phyloP scores from a whole-genome alignment of 2,113 vertebrate species.

The Hippocampus abdominalis region DNA sequence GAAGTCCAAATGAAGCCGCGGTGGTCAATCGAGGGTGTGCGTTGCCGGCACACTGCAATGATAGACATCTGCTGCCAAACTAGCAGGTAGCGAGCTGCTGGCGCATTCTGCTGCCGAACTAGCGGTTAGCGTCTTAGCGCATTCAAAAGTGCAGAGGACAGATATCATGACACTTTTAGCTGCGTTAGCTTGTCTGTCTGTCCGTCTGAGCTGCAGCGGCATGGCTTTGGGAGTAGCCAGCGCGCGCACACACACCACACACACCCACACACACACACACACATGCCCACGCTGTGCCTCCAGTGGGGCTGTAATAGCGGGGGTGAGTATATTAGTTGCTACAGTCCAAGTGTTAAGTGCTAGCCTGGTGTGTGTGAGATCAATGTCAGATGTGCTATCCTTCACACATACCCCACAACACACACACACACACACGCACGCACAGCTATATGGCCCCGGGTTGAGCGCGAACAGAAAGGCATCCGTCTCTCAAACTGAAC shows the following conservation, averaged over 20 bases:
- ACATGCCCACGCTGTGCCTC: conserved; percentile 58
- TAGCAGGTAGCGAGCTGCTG: not conserved
- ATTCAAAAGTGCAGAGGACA: conserved; percentile 17
- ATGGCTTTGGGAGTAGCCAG: conserved; percentile 55
- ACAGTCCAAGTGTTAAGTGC: conserved; percentile 78
- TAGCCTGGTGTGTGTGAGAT: conserved; percentile 76
- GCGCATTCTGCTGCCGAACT: not conserved
- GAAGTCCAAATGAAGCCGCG: not conserved
- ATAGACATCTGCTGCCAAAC: not conserved
- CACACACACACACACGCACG: conserved; percentile 26
- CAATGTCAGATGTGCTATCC: conserved; percentile 64
- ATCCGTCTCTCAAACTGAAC: conserved; percentile 33
- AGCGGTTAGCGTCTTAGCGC: not conserved
- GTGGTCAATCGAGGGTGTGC: not conserved
- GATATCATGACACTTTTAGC: conserved; percentile 65
- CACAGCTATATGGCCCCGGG: conserved; percentile 71
- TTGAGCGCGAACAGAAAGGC: conserved; percentile 79
- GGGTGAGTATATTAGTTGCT: conserved; percentile 76
- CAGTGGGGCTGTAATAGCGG: conserved; percentile 68
- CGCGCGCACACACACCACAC: conserved; percentile 21
- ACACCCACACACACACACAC: conserved; percentile 28
- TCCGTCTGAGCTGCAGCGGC: conserved; percentile 58
- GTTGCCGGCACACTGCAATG: not conserved
- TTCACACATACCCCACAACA: conserved; percentile 37
- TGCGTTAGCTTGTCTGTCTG: conserved; percentile 55